phyloP scores from a whole-genome alignment of 2,888 invertebrate species.

The Brachyptera risi region DNA sequence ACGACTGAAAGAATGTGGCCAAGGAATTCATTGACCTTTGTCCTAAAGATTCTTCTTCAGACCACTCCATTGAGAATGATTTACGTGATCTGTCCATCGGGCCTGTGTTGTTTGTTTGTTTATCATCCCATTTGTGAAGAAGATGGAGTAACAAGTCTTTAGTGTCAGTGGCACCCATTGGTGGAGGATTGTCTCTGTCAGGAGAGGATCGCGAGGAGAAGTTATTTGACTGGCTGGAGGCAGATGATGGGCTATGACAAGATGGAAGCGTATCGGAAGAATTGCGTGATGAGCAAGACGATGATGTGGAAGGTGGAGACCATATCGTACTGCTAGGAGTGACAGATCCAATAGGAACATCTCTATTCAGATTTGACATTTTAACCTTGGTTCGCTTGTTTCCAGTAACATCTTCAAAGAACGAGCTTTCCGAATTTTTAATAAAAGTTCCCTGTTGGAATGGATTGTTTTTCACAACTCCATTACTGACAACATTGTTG shows the following conservation, averaged over 20 bases:
- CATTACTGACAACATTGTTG: conserved; percentile 15
- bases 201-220: conserved; percentile 35
- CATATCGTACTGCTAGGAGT: conserved; percentile 18
- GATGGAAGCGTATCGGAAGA: conserved; percentile 22
- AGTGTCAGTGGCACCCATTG: conserved; percentile 44
- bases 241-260: conserved; percentile 28
- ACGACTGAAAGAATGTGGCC: conserved; percentile 70
- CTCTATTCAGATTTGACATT: conserved; percentile 64
- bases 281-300: conserved; percentile 29
- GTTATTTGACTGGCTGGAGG: conserved; percentile 37
- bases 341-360: conserved; percentile 63
- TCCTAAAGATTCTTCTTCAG: conserved; percentile 65
- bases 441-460: conserved; percentile 16
- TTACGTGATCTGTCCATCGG: conserved; percentile 44
- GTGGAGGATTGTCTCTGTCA: conserved; percentile 24
- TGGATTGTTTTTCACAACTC: conserved; percentile 8
- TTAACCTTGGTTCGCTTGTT: conserved; percentile 56
- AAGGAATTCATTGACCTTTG: conserved; percentile 76
- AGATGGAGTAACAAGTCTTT: conserved; percentile 72
- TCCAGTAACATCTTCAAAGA: conserved; percentile 3
- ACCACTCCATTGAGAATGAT: conserved; percentile 73
- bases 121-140: conserved; percentile 72
- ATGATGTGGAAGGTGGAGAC: conserved; percentile 15
- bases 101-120: conserved; percentile 43
- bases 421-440: not conserved